Percentiles rank a stretch among this genome's conserved stretches.
These are phyloP conservation scores for Phrynosoma blainvillii DNA, from an alignment of 2,113 vertebrate genomes.

Conservation along the genomic window DNA sequence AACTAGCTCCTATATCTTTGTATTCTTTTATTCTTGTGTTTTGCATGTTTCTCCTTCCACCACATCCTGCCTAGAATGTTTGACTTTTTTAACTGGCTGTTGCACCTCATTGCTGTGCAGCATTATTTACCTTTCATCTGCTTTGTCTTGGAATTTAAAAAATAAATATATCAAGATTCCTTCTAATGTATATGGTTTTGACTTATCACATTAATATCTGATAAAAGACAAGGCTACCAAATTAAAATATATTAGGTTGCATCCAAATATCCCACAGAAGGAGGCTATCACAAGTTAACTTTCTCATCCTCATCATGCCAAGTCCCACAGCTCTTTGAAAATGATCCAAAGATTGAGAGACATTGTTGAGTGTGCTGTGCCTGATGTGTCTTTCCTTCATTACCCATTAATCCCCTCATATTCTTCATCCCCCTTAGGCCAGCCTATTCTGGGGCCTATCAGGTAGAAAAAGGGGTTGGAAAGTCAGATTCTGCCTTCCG, in stretches of 20 bases:
- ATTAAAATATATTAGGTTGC: background rate
- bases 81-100: no score
- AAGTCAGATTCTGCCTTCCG: background rate
- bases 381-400: background rate
- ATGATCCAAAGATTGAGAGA: background rate
- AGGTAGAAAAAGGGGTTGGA: background rate
- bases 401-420: background rate
- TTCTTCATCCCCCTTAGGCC: background rate
- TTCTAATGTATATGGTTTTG: background rate
- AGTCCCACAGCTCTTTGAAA: background rate
- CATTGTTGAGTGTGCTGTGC: background rate
- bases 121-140: no score
- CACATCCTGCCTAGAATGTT: no score
- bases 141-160: no score
- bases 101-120: no score
- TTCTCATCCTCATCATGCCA: background rate
- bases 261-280: background rate
- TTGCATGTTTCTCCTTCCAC: no score
- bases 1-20: no score
- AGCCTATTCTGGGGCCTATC: background rate
- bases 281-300: background rate
- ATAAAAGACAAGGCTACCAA: background rate
- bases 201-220: no score
- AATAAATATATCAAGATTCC: background rate
- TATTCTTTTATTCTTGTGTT: no score